phyloP scores from a whole-genome alignment of 2,888 invertebrate species.

The Philonicus albiceps region DNA sequence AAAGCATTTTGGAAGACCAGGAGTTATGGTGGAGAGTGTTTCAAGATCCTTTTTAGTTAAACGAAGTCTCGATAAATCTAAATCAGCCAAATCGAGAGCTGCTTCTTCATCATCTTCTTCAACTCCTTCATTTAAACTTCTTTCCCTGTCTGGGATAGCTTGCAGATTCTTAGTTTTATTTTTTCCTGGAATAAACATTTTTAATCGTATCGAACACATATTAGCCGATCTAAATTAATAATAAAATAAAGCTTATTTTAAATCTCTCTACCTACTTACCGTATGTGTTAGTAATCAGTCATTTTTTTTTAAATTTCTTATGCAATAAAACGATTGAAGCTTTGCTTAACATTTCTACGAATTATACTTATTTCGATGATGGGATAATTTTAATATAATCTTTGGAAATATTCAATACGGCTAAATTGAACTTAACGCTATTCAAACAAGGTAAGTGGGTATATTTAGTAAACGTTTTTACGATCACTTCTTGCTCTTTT shows the following conservation, averaged over 20 bases:
- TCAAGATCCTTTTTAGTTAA: constrained; percentile 75
- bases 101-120: constrained; percentile 52
- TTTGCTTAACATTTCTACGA: too few species aligned
- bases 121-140: constrained; percentile 29
- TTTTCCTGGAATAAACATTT: constrained; percentile 49
- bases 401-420: too few species aligned
- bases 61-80: constrained; percentile 74
- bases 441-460: too few species aligned
- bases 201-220: constrained; percentile 4
- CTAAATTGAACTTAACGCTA: too few species aligned
- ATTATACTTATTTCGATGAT: too few species aligned
- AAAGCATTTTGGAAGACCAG: constrained; percentile 74
- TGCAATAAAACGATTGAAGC: too few species aligned
- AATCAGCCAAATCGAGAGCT: constrained; percentile 68
- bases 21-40: constrained; percentile 74
- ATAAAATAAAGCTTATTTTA: constrained; percentile 2
- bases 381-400: too few species aligned
- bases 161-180: constrained; percentile 48
- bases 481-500: too few species aligned
- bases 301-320: not conserved
- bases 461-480: too few species aligned
- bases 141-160: constrained; percentile 43
- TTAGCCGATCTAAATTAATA: not conserved
- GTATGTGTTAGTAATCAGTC: constrained; percentile 14
- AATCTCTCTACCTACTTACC: not conserved